phyloP scores from a whole-genome alignment of 2,888 invertebrate species.

The Conistra vaccinii region DNA sequence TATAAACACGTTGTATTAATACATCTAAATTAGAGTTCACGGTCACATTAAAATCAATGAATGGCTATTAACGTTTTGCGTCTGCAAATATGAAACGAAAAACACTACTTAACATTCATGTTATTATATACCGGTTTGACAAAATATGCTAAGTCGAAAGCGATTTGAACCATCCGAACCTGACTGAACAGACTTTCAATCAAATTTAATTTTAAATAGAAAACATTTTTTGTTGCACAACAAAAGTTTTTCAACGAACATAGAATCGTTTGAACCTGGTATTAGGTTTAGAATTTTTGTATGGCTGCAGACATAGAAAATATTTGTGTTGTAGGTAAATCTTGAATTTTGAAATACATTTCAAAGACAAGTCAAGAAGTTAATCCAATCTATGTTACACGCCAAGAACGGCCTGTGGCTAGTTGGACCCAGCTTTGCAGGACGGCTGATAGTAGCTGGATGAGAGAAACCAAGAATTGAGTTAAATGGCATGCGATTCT shows the following conservation, averaged over 20 bases:
- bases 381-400: not conserved
- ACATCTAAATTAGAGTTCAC: constrained; percentile 12
- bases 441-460: not conserved
- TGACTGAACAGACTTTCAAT: too few relatives aligned
- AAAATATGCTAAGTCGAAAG: too few relatives aligned
- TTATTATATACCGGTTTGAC: too few relatives aligned
- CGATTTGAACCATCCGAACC: too few relatives aligned
- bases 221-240: too few relatives aligned
- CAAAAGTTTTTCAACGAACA: too few relatives aligned
- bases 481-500: not conserved
- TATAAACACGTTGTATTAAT: not conserved
- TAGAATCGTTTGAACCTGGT: too few relatives aligned
- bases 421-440: not conserved
- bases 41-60: constrained; percentile 20
- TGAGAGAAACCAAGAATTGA: not conserved
- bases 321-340: not conserved
- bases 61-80: not conserved
- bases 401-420: not conserved
- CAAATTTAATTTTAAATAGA: too few relatives aligned
- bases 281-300: not conserved
- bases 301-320: not conserved
- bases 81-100: not conserved
- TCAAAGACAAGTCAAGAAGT: not conserved
- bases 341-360: not conserved
- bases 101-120: not conserved